These are phyloP conservation scores for Notothenia coriiceps DNA, from an alignment of 2,113 vertebrate genomes.

Conservation along the genomic window DNA sequence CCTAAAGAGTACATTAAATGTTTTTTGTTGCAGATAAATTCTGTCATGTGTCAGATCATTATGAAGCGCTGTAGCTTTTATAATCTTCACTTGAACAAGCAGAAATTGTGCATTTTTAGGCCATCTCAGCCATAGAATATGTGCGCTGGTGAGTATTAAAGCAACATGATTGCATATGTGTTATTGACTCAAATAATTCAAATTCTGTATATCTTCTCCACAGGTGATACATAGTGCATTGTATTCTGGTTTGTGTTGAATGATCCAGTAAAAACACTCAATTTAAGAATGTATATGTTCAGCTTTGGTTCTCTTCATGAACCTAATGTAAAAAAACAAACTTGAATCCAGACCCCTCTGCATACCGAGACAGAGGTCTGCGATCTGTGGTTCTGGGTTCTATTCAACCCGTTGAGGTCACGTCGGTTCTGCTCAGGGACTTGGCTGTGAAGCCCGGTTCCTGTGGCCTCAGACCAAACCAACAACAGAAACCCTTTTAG, in stretches of 20 bases:
- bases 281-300: conserved; percentile 22
- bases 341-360: conserved; percentile 39
- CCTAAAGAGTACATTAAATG: not conserved
- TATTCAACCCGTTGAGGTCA: conserved; percentile 58
- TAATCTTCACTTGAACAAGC: not conserved
- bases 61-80: not conserved
- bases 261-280: conserved; percentile 7
- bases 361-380: conserved; percentile 58
- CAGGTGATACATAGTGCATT: conserved; percentile 9
- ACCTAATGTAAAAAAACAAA: conserved; percentile 49
- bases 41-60: not conserved
- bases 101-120: not conserved
- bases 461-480: conserved; percentile 71
- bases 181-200: not conserved
- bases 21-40: not conserved
- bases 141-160: not conserved
- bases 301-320: conserved; percentile 10
- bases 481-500: conserved; percentile 51
- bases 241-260: not conserved
- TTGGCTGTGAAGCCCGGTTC: conserved; percentile 77
- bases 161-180: not conserved
- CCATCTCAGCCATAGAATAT: not conserved
- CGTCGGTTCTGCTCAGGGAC: conserved; percentile 64
- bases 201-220: not conserved
- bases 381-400: conserved; percentile 53